Conservation (phyloP, 35 echinoderm and acorn worm species). For the Acanthaster planci region DNA sequence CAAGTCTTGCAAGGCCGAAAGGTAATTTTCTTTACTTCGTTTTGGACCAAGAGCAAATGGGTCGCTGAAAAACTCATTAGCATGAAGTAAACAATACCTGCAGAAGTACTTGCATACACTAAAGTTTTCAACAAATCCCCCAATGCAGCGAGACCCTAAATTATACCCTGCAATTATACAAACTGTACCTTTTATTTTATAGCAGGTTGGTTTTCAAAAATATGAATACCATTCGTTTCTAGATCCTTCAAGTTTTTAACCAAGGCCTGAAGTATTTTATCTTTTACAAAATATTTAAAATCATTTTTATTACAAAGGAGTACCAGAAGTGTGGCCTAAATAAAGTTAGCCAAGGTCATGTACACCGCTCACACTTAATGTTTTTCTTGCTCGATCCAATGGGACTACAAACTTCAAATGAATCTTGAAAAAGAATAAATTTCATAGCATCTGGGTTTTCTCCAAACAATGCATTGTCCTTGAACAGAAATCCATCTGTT, state of each 20-base stretch:
- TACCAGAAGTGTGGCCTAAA: slow-evolving; percentile 46
- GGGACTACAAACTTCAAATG: slow-evolving; percentile 58
- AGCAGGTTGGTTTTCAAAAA: neutral
- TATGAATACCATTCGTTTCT: slow-evolving; percentile 50
- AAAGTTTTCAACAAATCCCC: slow-evolving; percentile 33
- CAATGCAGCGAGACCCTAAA: slow-evolving; percentile 23
- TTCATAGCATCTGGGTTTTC: slow-evolving; percentile 24
- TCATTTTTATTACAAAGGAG: slow-evolving; percentile 55
- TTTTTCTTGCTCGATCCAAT: slow-evolving; percentile 58
- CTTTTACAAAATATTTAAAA: slow-evolving; percentile 57
- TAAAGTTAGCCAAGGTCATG: slow-evolving; percentile 53
- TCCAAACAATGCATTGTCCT: slow-evolving; percentile 31
- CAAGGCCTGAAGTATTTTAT: slow-evolving; percentile 30
- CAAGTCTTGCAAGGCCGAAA: slow-evolving; percentile 5
- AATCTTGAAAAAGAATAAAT: slow-evolving; percentile 28
- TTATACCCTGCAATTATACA: slow-evolving; percentile 3
- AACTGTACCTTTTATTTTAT: neutral
- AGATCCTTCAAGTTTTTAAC: slow-evolving; percentile 47
- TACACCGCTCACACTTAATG: slow-evolving; percentile 67
- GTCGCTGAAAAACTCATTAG: slow-evolving; percentile 11
- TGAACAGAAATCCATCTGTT: slow-evolving; percentile 14
- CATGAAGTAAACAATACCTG: slow-evolving; percentile 11
- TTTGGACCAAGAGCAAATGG: neutral
- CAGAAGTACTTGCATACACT: slow-evolving; percentile 9
- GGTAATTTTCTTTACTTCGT: slow-evolving; percentile 9